Conservation (phyloP, 92 coral and sea anemone genomes). For the Bergia sp. region DNA sequence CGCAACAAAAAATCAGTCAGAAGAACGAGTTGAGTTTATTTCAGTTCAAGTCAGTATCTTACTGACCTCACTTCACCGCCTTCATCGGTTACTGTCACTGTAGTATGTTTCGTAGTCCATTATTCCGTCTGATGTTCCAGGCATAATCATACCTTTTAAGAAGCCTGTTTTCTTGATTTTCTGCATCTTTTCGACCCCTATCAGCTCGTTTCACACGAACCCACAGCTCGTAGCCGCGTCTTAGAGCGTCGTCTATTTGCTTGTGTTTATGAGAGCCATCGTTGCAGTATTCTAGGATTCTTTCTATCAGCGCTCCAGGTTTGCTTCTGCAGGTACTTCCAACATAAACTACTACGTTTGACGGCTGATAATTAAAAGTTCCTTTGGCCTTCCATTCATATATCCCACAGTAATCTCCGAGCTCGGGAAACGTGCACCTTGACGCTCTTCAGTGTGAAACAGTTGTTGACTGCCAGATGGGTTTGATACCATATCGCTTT, state of each 20-base stretch:
- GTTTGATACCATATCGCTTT: conserved; percentile 48
- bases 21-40: background rate
- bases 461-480: background rate
- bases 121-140: background rate
- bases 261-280: conserved; percentile 48
- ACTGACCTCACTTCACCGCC: background rate
- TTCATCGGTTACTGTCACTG: background rate
- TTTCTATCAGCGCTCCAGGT: conserved; percentile 48
- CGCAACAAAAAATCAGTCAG: background rate
- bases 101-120: background rate
- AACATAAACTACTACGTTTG: conserved; percentile 60
- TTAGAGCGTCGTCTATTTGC: conserved; percentile 52
- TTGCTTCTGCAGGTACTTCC: conserved; percentile 67
- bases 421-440: background rate
- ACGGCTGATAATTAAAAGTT: background rate
- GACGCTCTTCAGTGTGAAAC: background rate
- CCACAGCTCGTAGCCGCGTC: conserved; percentile 57
- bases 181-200: background rate
- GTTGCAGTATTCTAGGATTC: conserved; percentile 60
- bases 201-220: conserved; percentile 58
- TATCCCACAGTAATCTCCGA: conserved; percentile 51
- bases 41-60: background rate
- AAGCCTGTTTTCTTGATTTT: conserved; percentile 12
- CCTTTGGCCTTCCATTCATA: conserved; percentile 68
- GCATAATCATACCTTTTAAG: background rate